phyloP scores from a whole-genome alignment of 2,888 invertebrate species.

The Tetropium fuscum region DNA sequence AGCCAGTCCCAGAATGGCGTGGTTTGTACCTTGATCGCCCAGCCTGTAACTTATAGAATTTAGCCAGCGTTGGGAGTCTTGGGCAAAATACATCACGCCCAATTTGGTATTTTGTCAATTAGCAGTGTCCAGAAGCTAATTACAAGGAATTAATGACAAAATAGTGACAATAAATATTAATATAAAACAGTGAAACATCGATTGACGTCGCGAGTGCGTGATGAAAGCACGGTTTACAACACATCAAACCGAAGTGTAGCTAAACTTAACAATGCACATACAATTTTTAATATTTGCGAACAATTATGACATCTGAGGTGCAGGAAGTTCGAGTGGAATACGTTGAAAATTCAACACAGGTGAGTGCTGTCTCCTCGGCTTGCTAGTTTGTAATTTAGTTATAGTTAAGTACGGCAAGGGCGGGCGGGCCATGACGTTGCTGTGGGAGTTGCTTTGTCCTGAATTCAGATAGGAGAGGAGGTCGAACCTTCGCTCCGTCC shows the following conservation, averaged over 20 bases:
- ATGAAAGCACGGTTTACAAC: constrained; percentile 44
- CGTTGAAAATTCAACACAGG: constrained; percentile 58
- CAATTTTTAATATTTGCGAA: constrained; percentile 34
- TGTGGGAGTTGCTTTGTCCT: constrained; percentile 56
- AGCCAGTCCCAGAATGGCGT: constrained; percentile 65
- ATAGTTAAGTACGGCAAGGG: constrained; percentile 43
- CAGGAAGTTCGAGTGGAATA: constrained; percentile 56
- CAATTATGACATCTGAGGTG: constrained; percentile 48
- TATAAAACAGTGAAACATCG: constrained; percentile 34
- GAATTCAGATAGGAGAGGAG: constrained; percentile 55
- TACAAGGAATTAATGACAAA: constrained; percentile 26
- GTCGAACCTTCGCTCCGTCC: constrained; percentile 58
- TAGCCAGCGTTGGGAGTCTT: constrained; percentile 48
- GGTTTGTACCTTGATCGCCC: constrained; percentile 65
- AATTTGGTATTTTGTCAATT: constrained; percentile 44
- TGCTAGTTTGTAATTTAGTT: constrained; percentile 30
- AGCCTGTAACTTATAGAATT: constrained; percentile 60
- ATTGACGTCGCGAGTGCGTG: constrained; percentile 43
- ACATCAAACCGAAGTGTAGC: constrained; percentile 32
- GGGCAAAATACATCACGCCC: constrained; percentile 45
- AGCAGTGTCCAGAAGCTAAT: constrained; percentile 35
- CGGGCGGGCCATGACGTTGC: constrained; percentile 49
- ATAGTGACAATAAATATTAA: constrained; percentile 29
- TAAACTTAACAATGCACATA: constrained; percentile 43
- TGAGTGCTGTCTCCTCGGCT: constrained; percentile 44